Evolutionary conservation across 2,797 vertebrate genomes (phyloP).

Genomic region (Nannoperca obscura): DNA sequence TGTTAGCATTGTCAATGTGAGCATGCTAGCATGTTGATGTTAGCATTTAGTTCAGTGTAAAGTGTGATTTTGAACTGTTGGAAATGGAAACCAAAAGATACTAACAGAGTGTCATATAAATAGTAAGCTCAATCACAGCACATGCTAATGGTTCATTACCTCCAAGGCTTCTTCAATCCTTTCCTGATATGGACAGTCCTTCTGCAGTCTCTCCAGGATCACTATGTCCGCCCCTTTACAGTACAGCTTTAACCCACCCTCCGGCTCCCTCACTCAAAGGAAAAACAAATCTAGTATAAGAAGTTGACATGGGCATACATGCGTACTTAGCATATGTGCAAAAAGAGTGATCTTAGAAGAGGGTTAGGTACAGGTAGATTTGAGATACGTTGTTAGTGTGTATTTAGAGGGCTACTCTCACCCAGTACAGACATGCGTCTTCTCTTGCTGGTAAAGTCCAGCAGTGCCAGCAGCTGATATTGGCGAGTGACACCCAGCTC

Average conservation of each 20-base stretch:
- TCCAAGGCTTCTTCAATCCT: slow-evolving; percentile 86
- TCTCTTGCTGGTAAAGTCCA: slow-evolving; percentile 95
- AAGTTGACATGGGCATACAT: neutral
- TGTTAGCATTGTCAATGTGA: neutral
- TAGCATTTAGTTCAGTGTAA: neutral
- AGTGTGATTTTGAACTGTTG: neutral
- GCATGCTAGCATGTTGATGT: neutral
- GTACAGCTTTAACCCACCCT: slow-evolving; percentile 91
- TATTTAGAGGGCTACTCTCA: slow-evolving; percentile 73
- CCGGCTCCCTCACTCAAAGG: slow-evolving; percentile 89
- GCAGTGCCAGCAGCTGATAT: slow-evolving; percentile 90
- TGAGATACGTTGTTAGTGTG: neutral
- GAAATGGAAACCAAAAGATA: slow-evolving; percentile 8
- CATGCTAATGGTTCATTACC: slow-evolving; percentile 78
- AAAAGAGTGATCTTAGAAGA: neutral
- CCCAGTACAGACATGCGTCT: slow-evolving; percentile 96
- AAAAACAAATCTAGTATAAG: slow-evolving; percentile 28
- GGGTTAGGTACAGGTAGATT: neutral
- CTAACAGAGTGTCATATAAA: slow-evolving; percentile 20
- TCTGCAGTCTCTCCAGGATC: slow-evolving; percentile 87
- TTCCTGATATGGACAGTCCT: slow-evolving; percentile 69
- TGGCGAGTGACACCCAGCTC: slow-evolving; percentile 88
- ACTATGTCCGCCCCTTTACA: slow-evolving; percentile 95
- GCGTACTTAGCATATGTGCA: neutral
- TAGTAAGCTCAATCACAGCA: slow-evolving; percentile 12